Conservation (phyloP, 2,888 invertebrate species). For the Hydropsyche betteni region DNA sequence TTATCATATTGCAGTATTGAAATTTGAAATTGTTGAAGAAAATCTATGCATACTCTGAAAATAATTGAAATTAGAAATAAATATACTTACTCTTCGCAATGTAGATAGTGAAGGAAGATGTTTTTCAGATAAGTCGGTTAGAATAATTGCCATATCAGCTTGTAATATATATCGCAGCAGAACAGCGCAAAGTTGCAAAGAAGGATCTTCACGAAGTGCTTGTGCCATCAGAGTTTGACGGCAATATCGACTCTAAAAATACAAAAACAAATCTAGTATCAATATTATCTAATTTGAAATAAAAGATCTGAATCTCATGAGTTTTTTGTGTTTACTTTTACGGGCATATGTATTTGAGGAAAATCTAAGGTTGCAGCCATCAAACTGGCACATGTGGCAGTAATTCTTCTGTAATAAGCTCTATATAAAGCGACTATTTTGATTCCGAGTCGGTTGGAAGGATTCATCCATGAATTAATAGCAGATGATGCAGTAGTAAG, state of each 20-base stretch:
- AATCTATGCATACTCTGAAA: neutral
- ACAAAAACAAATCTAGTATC: constrained; percentile 11
- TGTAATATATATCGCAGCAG: constrained; percentile 84
- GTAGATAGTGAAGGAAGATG: constrained; percentile 89
- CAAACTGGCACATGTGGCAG: constrained; percentile 90
- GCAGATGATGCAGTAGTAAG: constrained; percentile 95
- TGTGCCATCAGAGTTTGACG: constrained; percentile 87
- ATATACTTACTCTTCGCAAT: constrained; percentile 76
- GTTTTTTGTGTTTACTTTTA: constrained; percentile 68
- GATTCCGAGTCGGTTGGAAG: constrained; percentile 88
- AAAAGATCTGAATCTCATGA: no score
- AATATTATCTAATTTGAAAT: no score
- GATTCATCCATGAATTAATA: constrained; percentile 98
- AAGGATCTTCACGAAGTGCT: constrained; percentile 94
- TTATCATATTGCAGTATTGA: constrained; percentile 8
- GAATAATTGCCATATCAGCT: constrained; percentile 79
- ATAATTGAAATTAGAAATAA: neutral
- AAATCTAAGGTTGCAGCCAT: constrained; percentile 95
- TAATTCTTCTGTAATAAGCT: constrained; percentile 80
- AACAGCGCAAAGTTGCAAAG: constrained; percentile 91
- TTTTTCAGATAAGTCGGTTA: constrained; percentile 82
- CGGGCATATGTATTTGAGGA: constrained; percentile 81
- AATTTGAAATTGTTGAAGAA: neutral
- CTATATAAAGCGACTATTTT: constrained; percentile 83
- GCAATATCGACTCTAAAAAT: constrained; percentile 84